phyloP scores from a whole-genome alignment of 2,888 invertebrate genomes.

The Gandaritis pyraliata region DNA sequence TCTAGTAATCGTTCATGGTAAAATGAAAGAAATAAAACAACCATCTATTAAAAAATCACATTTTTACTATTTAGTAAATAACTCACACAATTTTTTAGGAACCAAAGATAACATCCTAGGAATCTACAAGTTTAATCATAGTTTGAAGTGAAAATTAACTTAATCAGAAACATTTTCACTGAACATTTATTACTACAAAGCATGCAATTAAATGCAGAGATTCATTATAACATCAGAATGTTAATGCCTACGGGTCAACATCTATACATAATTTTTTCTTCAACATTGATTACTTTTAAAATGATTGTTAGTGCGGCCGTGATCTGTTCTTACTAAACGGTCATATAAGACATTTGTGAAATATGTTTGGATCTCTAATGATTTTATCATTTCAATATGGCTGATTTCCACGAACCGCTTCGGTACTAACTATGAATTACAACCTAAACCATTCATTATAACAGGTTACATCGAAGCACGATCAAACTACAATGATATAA shows the following conservation, averaged over 20 bases:
- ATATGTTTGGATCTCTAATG: too few species aligned
- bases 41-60: constrained; percentile 19
- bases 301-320: constrained; percentile 13
- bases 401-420: background rate
- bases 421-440: background rate
- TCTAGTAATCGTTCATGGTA: too few species aligned
- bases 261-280: constrained; percentile 27
- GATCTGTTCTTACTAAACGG: background rate
- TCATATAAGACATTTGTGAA: background rate
- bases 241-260: constrained; percentile 33
- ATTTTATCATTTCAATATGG: too few species aligned
- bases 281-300: constrained; percentile 29
- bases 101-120: constrained; percentile 17
- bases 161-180: constrained; percentile 8
- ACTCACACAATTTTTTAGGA: constrained; percentile 10
- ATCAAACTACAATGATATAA: constrained; percentile 17
- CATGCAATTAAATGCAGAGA: constrained; percentile 26
- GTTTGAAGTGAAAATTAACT: background rate
- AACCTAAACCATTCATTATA: constrained; percentile 8
- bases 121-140: constrained; percentile 17
- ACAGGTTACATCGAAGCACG: constrained; percentile 17
- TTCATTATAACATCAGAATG: constrained; percentile 19
- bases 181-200: constrained; percentile 34
- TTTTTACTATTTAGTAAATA: constrained; percentile 9
- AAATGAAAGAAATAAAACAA: constrained; percentile 19